Evolutionary conservation across 2,113 vertebrate genomes (phyloP), one percentile per base, ranked within the genome.

Genomic region (Danio rerio): DNA sequence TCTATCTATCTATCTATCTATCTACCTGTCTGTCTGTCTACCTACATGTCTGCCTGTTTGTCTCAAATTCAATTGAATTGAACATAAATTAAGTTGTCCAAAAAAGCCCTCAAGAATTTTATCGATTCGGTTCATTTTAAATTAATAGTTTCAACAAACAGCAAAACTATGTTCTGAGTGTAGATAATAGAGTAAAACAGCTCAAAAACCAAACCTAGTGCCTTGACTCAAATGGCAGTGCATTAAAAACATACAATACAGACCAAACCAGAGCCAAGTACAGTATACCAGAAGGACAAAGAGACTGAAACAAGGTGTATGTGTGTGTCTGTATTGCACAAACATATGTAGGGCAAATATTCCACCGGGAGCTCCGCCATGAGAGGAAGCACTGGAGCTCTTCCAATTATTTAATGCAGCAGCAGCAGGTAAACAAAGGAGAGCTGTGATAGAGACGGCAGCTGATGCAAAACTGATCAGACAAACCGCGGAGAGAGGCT

Each of bases 271-370:
- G 15, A 20, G 49, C 3, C 47, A 65, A 12, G 75, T 78, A 18
- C 52, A 68, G 50, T n/a, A 53, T 40, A 40, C 6, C 18, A 21
- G 74, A 62, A 62, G 58, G 76, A 65, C 61, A 65, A 20, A 9
- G 49, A 18, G 58, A 53, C 61, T 52, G 7, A 53, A 66, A 40
- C 6, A 16, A 53, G 47, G 45, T 78, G 62, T 65, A 20, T 50
- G 43, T 62, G 43, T 78, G 43, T 63, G 59, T 63, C 15, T 69
- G 70, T 31, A 31, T 78, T 61, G n/a, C 43, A 81, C 88, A 91
- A 90, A 93, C 86, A 89, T 88, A 93, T 91, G 86, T 92, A 93
- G 93, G 92, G 84, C 92, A 91, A 78, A 70, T 86, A 90, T 84
- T 92, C 93, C 88, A 74, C 76, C 42, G 91, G 91, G 92, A 90